These are phyloP conservation scores for Cremastobaeus sp. DNA, from an alignment of 2,888 invertebrate genomes.

Conservation along the genomic window DNA sequence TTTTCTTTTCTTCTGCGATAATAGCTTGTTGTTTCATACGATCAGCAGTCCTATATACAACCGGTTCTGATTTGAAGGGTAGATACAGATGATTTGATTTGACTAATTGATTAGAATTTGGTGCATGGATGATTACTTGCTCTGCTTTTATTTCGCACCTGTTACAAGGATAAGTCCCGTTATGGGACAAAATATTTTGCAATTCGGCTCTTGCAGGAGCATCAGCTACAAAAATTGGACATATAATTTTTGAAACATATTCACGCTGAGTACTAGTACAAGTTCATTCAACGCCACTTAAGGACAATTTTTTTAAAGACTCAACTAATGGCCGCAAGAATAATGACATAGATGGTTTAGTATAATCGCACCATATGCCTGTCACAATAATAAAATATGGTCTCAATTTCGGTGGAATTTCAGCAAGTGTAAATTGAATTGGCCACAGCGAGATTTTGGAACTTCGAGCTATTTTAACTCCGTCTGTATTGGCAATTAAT, in stretches of 20 bases:
- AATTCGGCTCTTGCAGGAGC: conserved; percentile 2
- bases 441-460: conserved; percentile 12
- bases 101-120: not conserved
- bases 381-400: not conserved
- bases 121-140: not conserved
- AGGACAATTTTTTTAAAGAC: not conserved
- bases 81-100: conserved; percentile 1
- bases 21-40: not conserved
- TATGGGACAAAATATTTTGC: not conserved
- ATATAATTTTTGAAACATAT: not conserved
- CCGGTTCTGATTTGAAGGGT: conserved; percentile 1
- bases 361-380: not conserved
- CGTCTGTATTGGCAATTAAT: conserved; percentile 17
- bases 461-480: conserved; percentile 5
- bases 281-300: conserved; percentile 1
- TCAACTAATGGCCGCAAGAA: conserved; percentile 12
- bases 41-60: not conserved
- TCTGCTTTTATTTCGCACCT: conserved; percentile 4
- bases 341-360: conserved; percentile 5
- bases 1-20: not conserved
- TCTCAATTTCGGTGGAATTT: conserved; percentile 2
- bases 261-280: not conserved
- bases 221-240: conserved; percentile 11
- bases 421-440: conserved; percentile 17
- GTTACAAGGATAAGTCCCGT: conserved; percentile 3